phyloP scores from a whole-genome alignment of 2,888 invertebrate species.

The Portevinia maculata region DNA sequence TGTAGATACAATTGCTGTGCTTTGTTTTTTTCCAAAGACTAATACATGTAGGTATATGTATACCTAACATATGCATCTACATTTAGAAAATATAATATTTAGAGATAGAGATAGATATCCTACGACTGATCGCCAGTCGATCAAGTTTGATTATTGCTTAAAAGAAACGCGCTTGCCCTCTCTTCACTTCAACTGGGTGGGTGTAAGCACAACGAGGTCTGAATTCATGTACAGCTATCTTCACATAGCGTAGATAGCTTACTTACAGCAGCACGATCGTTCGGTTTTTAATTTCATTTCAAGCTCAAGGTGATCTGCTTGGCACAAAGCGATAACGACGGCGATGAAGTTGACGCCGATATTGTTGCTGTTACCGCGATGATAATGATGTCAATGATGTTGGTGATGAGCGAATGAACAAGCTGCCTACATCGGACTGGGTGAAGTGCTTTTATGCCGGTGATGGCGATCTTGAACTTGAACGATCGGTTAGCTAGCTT shows the following conservation, averaged over 20 bases:
- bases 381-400: constrained; percentile 37
- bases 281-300: constrained; percentile 73
- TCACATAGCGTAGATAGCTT: constrained; percentile 51
- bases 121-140: constrained; percentile 63
- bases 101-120: constrained; percentile 25
- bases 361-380: constrained; percentile 15
- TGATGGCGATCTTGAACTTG: constrained; percentile 71
- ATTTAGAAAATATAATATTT: constrained; percentile 40
- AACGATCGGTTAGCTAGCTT: constrained; percentile 61
- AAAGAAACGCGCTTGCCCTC: constrained; percentile 8
- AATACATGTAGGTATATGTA: constrained; percentile 5
- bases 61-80: constrained; percentile 10
- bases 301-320: constrained; percentile 74
- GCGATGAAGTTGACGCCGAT: constrained; percentile 47
- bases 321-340: constrained; percentile 40
- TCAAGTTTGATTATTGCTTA: constrained; percentile 66
- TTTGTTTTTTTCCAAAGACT: constrained; percentile 27
- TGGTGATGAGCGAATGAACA: constrained; percentile 54
- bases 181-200: constrained; percentile 47
- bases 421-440: constrained; percentile 27
- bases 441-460: constrained; percentile 45
- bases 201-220: constrained; percentile 38
- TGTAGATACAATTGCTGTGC: constrained; percentile 18
- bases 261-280: constrained; percentile 63
- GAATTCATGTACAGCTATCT: constrained; percentile 33